phyloP scores from a whole-genome alignment of 2,113 vertebrate genomes.

The Anser cygnoides region DNA sequence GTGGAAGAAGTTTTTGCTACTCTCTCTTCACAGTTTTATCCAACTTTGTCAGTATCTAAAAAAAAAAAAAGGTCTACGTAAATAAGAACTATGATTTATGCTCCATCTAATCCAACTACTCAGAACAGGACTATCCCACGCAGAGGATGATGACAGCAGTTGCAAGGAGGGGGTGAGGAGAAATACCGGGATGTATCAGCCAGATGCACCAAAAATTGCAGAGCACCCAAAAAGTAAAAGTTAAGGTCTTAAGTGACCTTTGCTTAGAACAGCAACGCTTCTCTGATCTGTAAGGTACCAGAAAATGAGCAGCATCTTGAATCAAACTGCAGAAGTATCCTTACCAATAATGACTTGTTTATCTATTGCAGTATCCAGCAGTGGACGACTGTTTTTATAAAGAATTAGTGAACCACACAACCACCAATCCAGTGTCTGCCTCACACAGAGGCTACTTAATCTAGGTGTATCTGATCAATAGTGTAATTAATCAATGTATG shows the following conservation, averaged over 20 bases:
- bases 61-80: background rate
- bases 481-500: background rate
- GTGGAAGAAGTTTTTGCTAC: background rate
- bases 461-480: background rate
- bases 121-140: background rate
- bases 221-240: background rate
- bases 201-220: background rate
- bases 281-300: background rate
- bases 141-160: background rate
- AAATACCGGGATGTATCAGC: background rate
- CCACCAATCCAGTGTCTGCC: fast-evolving
- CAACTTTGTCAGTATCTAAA: background rate
- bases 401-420: background rate
- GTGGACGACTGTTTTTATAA: background rate
- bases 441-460: background rate
- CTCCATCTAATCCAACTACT: background rate
- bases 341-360: background rate
- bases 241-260: background rate
- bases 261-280: background rate
- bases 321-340: background rate
- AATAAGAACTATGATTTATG: background rate
- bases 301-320: background rate
- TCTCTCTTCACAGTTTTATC: background rate
- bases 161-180: background rate
- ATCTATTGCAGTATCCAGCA: background rate